phyloP scores from a whole-genome alignment of 2,113 vertebrate species.

The Lichenostomus cassidix region DNA sequence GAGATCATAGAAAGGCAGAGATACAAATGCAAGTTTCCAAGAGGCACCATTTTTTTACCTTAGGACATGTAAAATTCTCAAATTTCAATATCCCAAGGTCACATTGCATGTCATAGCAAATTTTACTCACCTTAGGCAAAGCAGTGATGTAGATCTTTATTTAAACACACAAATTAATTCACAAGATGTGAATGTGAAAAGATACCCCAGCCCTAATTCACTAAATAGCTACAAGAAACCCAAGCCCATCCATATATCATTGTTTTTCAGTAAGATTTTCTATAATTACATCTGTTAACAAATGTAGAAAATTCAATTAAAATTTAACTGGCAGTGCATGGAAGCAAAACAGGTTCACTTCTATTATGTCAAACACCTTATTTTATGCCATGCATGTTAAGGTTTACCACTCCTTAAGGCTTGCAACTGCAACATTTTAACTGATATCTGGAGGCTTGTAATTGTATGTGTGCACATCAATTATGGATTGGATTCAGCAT shows the following conservation, averaged over 20 bases:
- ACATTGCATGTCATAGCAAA: not conserved
- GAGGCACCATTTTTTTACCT: not conserved
- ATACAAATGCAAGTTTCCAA: not conserved
- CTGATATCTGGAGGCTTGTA: constrained; percentile 86
- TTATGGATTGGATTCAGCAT: constrained; percentile 83
- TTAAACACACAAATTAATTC: constrained; percentile 50
- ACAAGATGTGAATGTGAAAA: constrained; percentile 1
- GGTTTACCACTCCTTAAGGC: constrained; percentile 84
- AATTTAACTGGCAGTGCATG: constrained; percentile 67
- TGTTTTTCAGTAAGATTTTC: constrained; percentile 59
- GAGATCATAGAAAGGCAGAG: not conserved
- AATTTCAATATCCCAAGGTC: constrained; percentile 23
- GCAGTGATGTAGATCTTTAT: constrained; percentile 7
- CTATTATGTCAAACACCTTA: constrained; percentile 79
- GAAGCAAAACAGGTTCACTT: constrained; percentile 76
- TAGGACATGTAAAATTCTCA: not conserved
- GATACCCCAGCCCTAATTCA: constrained; percentile 11
- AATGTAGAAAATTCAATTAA: constrained; percentile 74
- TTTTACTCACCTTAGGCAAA: constrained; percentile 44
- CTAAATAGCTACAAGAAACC: constrained; percentile 9
- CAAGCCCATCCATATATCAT: constrained; percentile 22
- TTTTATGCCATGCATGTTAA: constrained; percentile 85
- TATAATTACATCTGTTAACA: constrained; percentile 74
- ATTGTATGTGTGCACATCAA: constrained; percentile 88
- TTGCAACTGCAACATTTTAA: constrained; percentile 82